Evolutionary conservation across 2,797 vertebrate species (phyloP), one percentile per base, ranked within the genome.

Genomic region (Acrocephalus scirpaceus): DNA sequence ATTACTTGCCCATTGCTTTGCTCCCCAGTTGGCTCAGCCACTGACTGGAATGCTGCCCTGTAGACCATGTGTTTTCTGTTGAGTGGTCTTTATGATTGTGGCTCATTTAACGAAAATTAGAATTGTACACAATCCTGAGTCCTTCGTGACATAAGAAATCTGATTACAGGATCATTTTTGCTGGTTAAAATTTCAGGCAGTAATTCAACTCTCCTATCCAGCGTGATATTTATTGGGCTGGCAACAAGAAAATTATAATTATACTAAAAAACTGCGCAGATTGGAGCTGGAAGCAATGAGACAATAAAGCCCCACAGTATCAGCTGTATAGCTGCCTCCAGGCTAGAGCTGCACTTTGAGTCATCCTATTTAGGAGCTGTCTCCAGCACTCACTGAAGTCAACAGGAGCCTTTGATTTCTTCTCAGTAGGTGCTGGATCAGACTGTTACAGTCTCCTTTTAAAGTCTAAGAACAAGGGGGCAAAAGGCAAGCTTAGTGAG

Each of bases 371-470:
- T 90, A 94, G 67, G 38, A 93, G 60, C 77, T 66, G 64, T 90
- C 64, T 96, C 60, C 53, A 93, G 65, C 80, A 90, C 66, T 30
- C 88, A 90, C 53, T 86, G 88, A 85, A 97, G 94, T 92, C 90
- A 94, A 94, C 74, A 91, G 85, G 56, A 94, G 80, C 57, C 88
- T 95, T 95, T 95, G 96, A 96, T 95, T 95, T 95, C 93, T 71
- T 86, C 86, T 90, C 88, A 65, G 88, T 90, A 76, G 94, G 74
- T 70, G 64, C 65, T 86, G 56, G 76, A 93, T 94, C 92, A 82
- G 89, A 88, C 51, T 88, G 88, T 53, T 92, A 10, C 26, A 71
- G 73, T 32, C 40, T 88, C 30, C 32, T 94, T 92, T 95, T 64
- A 88, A 93, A 93, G 60, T 79, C 60, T 88, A 88, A 79, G 86